Evolutionary conservation across 2,888 invertebrate species (phyloP), one percentile per base, ranked within the genome.

Genomic region (Xestia c-nigrum): DNA sequence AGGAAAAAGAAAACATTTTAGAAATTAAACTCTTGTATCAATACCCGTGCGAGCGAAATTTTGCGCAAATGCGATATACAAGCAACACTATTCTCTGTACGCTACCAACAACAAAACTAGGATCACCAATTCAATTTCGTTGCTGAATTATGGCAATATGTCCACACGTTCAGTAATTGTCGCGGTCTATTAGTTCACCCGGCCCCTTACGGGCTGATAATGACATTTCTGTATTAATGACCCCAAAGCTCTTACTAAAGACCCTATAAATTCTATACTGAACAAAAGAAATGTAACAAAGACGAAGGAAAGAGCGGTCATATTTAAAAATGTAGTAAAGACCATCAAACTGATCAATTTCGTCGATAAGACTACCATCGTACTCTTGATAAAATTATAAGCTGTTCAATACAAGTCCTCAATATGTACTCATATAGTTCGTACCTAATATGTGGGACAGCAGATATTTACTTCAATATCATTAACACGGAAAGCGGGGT

Each of bases 161-260:
- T 83, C 73, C 83, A 61, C 73, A 66, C 61, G 61, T 21, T 57
- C 69, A 55, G 61, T 83, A 83, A 83, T 83, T 83, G 69, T 73
- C 24, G 43, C 68, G 81, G 78, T 82, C 78, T 66, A 73, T 83
- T 83, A 79, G 79, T 64, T 83, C 70, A 59, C 73, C 63, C 59
- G 63, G 66, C 31, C 59, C 65, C 64, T 55, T 40, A 67, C 50
- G 14, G 55, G 83, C 75, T 81, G 76, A 65, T 78, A 70, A 43
- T 77, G 71, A 78, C 76, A 80, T 84, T 85, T 81, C 75, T 68
- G 76, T 75, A 85, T 83, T 71, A 74, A 82, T 83, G 67, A 71
- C 67, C 59, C 67, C 12, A 74, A 79, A 69, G 61, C 73, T 69
- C 40, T 59, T 77, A 72, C 40, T 21, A n/a, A 65, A 66, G 40